phyloP scores from a whole-genome alignment of 1,140 invertebrate species.

The Drosophila baimaii region DNA sequence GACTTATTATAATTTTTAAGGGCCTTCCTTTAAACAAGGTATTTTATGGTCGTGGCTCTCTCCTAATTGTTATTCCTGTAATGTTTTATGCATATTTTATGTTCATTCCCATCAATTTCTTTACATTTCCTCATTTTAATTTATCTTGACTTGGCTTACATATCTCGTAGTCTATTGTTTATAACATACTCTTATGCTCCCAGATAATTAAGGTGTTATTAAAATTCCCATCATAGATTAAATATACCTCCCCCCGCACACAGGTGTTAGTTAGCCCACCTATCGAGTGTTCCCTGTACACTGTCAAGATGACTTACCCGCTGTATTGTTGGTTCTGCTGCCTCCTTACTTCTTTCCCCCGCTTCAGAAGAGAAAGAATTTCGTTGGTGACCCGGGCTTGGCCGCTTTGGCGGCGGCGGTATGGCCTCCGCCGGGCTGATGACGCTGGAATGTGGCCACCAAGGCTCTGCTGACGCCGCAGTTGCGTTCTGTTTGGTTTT shows the following conservation, averaged over 20 bases:
- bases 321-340: conserved; percentile 12
- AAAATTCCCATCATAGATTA: not conserved
- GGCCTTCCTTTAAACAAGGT: not conserved
- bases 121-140: not conserved
- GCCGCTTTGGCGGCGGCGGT: conserved; percentile 26
- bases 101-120: too few relatives aligned
- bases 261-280: not conserved
- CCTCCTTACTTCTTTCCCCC: not conserved
- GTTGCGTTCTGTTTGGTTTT: conserved; percentile 44
- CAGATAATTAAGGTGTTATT: too few relatives aligned
- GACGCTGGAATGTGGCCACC: conserved; percentile 48
- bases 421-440: conserved; percentile 38
- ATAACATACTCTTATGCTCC: too few relatives aligned
- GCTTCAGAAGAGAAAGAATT: conserved; percentile 17
- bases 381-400: conserved; percentile 36
- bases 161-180: too few relatives aligned
- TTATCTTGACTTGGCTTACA: not conserved
- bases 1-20: not conserved
- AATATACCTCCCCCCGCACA: not conserved
- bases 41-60: not conserved
- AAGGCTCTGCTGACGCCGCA: conserved; percentile 43
- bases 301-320: conserved; percentile 29
- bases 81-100: not conserved
- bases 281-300: conserved; percentile 17
- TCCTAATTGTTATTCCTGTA: not conserved